A percentile compares a stretch with the other conserved stretches of the same genome.
Conservation (phyloP, 2,797 vertebrate genomes). For the Sebastes paucispinis region DNA sequence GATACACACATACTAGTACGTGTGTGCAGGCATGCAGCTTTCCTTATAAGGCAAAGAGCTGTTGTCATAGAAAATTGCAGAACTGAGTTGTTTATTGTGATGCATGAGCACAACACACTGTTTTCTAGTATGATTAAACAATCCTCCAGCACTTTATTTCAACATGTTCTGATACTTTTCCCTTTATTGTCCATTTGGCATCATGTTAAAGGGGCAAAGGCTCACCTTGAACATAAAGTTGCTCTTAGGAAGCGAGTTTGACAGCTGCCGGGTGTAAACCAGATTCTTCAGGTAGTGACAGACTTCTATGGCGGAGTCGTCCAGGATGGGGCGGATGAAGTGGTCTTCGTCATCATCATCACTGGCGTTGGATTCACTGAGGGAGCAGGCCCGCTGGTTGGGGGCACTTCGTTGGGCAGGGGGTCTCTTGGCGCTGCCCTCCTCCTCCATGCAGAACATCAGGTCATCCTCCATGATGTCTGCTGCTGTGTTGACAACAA, state of each 20-base stretch:
- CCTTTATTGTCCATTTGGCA: not conserved
- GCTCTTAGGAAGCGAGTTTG: slow-evolving; percentile 85
- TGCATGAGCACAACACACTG: not conserved
- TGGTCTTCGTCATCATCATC: slow-evolving; percentile 87
- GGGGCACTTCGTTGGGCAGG: slow-evolving; percentile 10
- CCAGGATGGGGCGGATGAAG: slow-evolving; percentile 91
- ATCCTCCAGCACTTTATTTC: not conserved
- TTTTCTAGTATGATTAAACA: not conserved
- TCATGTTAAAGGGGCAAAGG: not conserved
- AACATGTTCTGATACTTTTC: not conserved
- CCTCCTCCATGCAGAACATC: slow-evolving; percentile 95
- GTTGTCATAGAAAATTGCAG: slow-evolving; percentile 4
- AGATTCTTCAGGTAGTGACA: slow-evolving; percentile 81
- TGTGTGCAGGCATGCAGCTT: slow-evolving; percentile 1
- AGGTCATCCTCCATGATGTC: slow-evolving; percentile 93
- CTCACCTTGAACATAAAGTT: slow-evolving; percentile 89
- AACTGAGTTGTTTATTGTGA: not conserved
- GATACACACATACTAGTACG: not conserved
- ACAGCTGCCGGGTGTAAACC: slow-evolving; percentile 75
- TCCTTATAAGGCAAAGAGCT: slow-evolving; percentile 42
- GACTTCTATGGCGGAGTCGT: slow-evolving; percentile 84
- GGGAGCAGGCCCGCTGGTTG: slow-evolving; percentile 48
- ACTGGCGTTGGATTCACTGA: slow-evolving; percentile 78
- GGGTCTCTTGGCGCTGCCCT: slow-evolving; percentile 77
- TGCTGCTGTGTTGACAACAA: slow-evolving; percentile 21